Percentiles rank a stretch among this genome's conserved stretches.
Evolutionary conservation across 2,113 vertebrate species (phyloP).

Genomic region (Microtus richardsoni): DNA sequence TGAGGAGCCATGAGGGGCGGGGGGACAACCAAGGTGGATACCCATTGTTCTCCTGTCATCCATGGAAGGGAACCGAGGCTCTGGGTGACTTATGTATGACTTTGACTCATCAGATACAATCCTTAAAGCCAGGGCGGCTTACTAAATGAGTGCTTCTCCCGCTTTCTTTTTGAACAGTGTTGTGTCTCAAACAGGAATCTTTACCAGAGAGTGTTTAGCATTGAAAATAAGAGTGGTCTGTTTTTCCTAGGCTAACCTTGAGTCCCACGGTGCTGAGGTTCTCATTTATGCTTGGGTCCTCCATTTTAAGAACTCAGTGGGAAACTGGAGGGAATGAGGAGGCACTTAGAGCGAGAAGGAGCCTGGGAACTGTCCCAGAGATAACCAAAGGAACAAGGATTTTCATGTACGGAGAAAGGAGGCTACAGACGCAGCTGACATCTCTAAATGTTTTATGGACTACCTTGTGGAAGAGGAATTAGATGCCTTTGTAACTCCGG

Average conservation of each 20-base stretch:
- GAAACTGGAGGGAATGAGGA: not conserved
- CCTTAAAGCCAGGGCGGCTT: not conserved
- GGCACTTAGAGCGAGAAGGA: not conserved
- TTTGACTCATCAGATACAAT: not conserved
- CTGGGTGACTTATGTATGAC: not conserved
- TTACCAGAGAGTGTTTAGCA: not conserved
- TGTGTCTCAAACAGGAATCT: not conserved
- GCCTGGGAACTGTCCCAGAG: not conserved
- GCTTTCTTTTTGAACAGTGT: not conserved
- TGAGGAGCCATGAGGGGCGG: not conserved
- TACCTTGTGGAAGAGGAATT: slow-evolving; percentile 54
- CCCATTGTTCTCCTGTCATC: not conserved
- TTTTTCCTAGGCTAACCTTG: not conserved
- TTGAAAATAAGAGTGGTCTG: not conserved
- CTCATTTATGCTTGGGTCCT: not conserved
- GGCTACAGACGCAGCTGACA: not conserved
- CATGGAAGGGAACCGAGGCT: slow-evolving; percentile 10
- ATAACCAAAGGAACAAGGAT: not conserved
- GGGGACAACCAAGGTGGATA: not conserved
- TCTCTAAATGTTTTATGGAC: slow-evolving; percentile 49
- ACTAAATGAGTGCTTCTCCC: not conserved
- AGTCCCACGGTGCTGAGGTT: not conserved
- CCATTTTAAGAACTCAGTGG: not conserved
- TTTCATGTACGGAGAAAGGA: slow-evolving; percentile 15
- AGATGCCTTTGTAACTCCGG: slow-evolving; percentile 51